Conservation (phyloP, 2,797 vertebrate genomes). For the Tolypeutes matacus region DNA sequence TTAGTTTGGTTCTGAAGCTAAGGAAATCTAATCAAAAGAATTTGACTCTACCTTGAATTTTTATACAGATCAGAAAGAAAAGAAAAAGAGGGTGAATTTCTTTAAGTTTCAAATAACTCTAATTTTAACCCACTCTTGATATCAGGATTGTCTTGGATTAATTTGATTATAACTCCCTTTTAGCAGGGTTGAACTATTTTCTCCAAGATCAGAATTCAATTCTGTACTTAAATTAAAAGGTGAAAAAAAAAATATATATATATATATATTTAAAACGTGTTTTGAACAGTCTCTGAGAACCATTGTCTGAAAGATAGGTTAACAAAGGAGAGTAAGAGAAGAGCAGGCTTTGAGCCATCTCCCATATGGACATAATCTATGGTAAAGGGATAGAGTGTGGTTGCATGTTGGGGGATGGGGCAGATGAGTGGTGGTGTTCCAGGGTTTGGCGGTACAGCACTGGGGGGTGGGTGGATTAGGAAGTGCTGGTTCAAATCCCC, state of each 20-base stretch:
- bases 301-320: too few species aligned
- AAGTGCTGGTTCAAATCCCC: too few species aligned
- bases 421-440: too few species aligned
- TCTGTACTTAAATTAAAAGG: conserved; percentile 49
- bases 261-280: too few species aligned
- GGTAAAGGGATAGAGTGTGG: too few species aligned
- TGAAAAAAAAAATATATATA: conserved; percentile 22
- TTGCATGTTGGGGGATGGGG: too few species aligned
- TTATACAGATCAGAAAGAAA: conserved; percentile 33
- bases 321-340: too few species aligned
- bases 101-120: conserved; percentile 67
- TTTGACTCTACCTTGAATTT: conserved; percentile 68
- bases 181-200: conserved; percentile 57
- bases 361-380: too few species aligned
- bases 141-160: conserved; percentile 52
- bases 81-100: not conserved
- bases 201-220: conserved; percentile 50
- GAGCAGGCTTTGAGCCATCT: too few species aligned
- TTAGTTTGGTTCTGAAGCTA: conserved; percentile 12
- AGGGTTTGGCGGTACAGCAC: too few species aligned
- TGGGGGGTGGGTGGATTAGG: too few species aligned
- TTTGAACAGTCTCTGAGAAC: too few species aligned
- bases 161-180: conserved; percentile 60
- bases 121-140: conserved; percentile 67
- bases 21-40: conserved; percentile 69